Evolutionary conservation across 2,113 vertebrate species (phyloP).

Genomic region (Rhineura floridana): DNA sequence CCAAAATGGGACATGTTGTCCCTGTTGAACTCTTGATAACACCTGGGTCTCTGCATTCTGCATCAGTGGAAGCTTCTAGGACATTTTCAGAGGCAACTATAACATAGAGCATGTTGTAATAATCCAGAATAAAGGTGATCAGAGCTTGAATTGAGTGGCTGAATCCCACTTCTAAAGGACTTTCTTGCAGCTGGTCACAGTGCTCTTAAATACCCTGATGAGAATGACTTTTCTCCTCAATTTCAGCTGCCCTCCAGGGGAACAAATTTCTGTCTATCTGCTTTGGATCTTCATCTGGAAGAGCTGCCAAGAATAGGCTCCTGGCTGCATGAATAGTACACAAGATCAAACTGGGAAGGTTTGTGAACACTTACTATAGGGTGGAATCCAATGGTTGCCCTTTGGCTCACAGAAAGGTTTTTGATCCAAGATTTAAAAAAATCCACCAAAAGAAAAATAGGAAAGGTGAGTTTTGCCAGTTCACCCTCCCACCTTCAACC

Average conservation of each 20-base stretch:
- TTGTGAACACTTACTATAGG: too few species aligned
- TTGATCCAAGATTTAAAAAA: too few species aligned
- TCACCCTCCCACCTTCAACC: too few species aligned
- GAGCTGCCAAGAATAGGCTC: too few species aligned
- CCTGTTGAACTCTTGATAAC: neutral
- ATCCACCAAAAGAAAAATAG: too few species aligned
- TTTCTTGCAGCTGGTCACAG: neutral
- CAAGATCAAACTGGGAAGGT: neutral
- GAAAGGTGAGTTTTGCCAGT: too few species aligned
- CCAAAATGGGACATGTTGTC: neutral
- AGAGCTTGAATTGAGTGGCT: neutral
- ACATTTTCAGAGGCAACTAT: neutral
- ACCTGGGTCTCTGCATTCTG: neutral
- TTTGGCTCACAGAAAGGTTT: too few species aligned
- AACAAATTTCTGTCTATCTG: neutral
- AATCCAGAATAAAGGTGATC: neutral
- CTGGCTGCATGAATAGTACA: neutral
- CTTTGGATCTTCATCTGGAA: neutral
- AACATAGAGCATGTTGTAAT: neutral
- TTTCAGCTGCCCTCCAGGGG: neutral
- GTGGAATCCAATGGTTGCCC: too few species aligned
- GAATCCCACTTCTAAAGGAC: neutral
- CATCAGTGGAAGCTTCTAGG: neutral
- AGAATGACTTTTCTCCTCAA: neutral
- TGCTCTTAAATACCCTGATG: neutral